These are phyloP conservation scores for Micromys minutus DNA, from an alignment of 2,113 vertebrate genomes.

Conservation along the genomic window DNA sequence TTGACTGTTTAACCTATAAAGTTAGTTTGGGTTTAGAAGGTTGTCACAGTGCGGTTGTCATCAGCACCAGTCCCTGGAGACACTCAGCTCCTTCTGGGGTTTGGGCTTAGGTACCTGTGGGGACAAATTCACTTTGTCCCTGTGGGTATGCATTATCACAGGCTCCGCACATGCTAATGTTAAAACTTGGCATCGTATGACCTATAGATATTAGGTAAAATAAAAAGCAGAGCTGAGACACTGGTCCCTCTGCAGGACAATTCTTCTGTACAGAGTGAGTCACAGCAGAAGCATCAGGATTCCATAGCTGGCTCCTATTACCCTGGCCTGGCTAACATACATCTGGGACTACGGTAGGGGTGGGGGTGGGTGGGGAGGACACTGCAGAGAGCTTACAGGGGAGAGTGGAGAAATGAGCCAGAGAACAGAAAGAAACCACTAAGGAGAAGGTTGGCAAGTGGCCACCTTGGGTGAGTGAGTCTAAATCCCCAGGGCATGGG, in stretches of 20 bases:
- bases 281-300: accelerated
- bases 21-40: conserved; percentile 36
- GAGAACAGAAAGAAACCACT: background rate
- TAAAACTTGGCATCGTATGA: background rate
- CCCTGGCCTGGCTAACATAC: background rate
- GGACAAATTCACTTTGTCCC: background rate
- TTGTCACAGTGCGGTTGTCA: background rate
- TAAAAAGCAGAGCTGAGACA: background rate
- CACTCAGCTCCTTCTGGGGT: background rate
- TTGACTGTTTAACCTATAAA: background rate
- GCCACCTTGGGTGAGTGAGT: background rate
- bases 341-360: no score
- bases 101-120: background rate
- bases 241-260: background rate
- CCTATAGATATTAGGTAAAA: background rate
- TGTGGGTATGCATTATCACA: background rate
- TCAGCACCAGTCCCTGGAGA: background rate
- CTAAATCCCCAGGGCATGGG: background rate
- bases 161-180: background rate
- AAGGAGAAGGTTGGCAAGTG: accelerated
- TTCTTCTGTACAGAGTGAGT: background rate
- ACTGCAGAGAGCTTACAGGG: background rate
- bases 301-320: background rate
- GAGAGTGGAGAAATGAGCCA: background rate
- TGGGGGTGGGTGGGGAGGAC: background rate